A percentile compares a stretch with the other conserved stretches of the same genome.
Evolutionary conservation across 2,797 vertebrate genomes (phyloP).

Genomic region (Tadarida brasiliensis): DNA sequence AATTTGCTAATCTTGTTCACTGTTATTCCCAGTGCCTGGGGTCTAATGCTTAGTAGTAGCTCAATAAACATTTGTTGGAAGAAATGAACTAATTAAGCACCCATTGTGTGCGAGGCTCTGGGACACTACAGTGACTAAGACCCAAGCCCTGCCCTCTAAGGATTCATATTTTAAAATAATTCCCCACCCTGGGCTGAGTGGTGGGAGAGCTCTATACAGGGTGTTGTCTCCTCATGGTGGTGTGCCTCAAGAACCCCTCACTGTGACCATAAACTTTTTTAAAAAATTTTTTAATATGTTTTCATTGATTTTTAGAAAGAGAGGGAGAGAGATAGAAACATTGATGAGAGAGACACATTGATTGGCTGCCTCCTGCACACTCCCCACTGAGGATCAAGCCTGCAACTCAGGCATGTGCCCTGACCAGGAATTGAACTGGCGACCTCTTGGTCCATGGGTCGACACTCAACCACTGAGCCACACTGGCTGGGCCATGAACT

Average conservation of each 20-base stretch:
- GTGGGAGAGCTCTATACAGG: neutral
- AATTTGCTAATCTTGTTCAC: neutral
- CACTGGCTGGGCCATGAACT: neutral
- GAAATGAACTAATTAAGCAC: neutral
- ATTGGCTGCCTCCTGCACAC: no score
- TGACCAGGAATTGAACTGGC: no score
- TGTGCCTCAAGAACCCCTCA: neutral
- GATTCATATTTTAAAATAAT: neutral
- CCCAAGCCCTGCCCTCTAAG: neutral
- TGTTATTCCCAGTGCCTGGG: neutral
- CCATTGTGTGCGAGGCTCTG: neutral
- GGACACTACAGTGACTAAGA: neutral
- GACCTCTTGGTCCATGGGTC: no score
- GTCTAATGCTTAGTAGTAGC: neutral
- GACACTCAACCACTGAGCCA: no score
- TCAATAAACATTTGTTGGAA: neutral
- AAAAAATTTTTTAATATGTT: no score
- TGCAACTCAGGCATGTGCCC: no score
- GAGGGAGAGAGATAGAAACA: no score
- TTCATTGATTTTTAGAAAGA: no score
- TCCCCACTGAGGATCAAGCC: no score
- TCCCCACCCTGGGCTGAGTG: neutral
- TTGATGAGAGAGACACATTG: no score
- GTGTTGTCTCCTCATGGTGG: neutral
- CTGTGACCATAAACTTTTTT: neutral